These are phyloP conservation scores for Helleia helle DNA, from an alignment of 2,888 invertebrate species.

Conservation along the genomic window DNA sequence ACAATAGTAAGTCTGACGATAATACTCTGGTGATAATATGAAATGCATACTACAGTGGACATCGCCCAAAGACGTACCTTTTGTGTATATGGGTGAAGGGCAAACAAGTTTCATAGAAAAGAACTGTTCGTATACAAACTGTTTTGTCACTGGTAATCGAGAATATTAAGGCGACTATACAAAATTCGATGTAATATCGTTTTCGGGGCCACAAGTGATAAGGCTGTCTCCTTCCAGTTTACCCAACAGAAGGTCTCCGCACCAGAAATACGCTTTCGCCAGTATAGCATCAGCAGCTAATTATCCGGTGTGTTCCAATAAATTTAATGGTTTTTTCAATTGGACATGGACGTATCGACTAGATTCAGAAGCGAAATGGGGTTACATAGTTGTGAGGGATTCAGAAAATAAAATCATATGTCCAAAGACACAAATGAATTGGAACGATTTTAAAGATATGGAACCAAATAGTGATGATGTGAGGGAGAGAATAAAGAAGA, in stretches of 20 bases:
- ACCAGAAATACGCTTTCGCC: conserved; percentile 40
- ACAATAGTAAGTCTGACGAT: too few relatives aligned
- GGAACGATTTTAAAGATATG: conserved; percentile 31
- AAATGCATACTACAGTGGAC: conserved; percentile 48
- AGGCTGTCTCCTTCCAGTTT: conserved; percentile 14
- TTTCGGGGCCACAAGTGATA: conserved; percentile 35
- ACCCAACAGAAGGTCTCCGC: conserved; percentile 28
- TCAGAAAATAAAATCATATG: conserved; percentile 27
- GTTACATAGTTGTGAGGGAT: conserved; percentile 35
- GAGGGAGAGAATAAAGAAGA: conserved; percentile 23
- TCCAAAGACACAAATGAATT: conserved; percentile 29
- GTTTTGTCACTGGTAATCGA: conserved; percentile 37
- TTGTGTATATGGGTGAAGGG: conserved; percentile 34
- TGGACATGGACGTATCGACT: conserved; percentile 44
- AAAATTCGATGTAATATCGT: conserved; percentile 39
- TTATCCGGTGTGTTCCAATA: conserved; percentile 30
- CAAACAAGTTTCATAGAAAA: conserved; percentile 30
- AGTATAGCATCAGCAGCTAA: conserved; percentile 38
- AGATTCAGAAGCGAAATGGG: conserved; percentile 35
- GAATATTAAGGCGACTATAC: conserved; percentile 26
- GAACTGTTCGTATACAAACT: conserved; percentile 38
- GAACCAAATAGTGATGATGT: conserved; percentile 26
- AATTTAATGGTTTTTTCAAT: conserved; percentile 34
- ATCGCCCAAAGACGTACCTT: conserved; percentile 29
- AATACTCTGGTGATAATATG: conserved; percentile 19